A percentile compares a stretch with the other conserved stretches of the same genome.
phyloP scores from a whole-genome alignment of 2,797 vertebrate species.

The Steatocranus sp. region DNA sequence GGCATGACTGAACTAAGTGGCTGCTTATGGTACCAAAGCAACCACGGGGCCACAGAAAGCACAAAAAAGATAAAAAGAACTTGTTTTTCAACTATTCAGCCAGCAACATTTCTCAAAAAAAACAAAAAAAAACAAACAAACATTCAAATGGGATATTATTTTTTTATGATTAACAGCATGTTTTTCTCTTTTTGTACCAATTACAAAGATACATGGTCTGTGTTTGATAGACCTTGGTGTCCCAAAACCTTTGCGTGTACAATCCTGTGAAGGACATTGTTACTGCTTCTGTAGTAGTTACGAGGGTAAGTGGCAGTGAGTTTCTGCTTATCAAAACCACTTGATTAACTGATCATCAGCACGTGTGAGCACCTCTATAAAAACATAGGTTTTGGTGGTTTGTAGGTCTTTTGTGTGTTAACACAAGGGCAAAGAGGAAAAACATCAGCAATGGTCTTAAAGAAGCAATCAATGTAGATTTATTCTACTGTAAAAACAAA shows the following conservation, averaged over 20 bases:
- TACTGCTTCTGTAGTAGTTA: background rate
- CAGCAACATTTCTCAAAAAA: background rate
- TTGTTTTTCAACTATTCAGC: background rate
- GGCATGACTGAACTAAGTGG: background rate
- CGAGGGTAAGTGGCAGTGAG: background rate
- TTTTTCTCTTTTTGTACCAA: background rate
- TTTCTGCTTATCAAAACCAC: background rate
- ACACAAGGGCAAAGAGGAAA: background rate
- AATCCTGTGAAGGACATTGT: background rate
- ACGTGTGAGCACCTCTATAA: background rate
- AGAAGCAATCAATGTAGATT: background rate
- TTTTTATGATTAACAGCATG: background rate
- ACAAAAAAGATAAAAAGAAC: background rate
- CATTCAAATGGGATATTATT: background rate
- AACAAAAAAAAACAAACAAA: background rate
- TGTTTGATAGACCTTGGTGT: background rate
- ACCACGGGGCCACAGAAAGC: background rate
- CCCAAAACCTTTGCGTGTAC: background rate
- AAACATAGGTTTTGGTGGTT: background rate
- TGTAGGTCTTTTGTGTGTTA: background rate
- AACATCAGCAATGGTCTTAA: background rate
- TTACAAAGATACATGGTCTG: background rate
- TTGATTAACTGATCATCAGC: background rate
- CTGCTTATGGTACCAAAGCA: background rate
- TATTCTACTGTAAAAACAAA: background rate